Conservation (phyloP, 2,113 vertebrate genomes). For the Lepisosteus osseus region DNA sequence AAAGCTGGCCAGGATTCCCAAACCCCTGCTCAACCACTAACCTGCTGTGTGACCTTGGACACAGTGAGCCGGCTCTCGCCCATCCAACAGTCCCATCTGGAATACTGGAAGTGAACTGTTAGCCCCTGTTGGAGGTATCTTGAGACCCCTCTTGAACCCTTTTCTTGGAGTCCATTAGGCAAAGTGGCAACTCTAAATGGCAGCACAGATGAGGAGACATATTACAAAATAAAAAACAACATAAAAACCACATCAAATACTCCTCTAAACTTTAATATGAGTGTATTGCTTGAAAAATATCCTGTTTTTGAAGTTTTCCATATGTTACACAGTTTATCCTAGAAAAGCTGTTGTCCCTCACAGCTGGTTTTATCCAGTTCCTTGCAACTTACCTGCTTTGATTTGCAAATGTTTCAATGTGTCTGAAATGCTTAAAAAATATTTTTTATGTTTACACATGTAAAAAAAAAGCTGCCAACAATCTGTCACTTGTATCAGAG, state of each 20-base stretch:
- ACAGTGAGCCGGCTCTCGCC: neutral
- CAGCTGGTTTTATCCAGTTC: too few relatives aligned
- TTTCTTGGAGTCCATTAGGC: too few relatives aligned
- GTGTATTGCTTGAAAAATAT: too few relatives aligned
- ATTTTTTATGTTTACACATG: neutral
- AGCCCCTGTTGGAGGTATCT: neutral
- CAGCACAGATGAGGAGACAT: too few relatives aligned
- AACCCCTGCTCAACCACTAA: neutral
- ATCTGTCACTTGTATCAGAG: neutral
- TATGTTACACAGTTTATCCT: too few relatives aligned
- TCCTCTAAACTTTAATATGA: too few relatives aligned
- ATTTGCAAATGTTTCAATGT: slow-evolving; percentile 4
- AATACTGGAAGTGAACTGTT: neutral
- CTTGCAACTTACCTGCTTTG: neutral
- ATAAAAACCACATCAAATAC: too few relatives aligned
- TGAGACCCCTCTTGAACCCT: too few relatives aligned
- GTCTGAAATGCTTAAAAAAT: neutral
- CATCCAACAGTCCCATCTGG: neutral
- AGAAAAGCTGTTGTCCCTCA: too few relatives aligned
- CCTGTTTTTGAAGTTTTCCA: too few relatives aligned
- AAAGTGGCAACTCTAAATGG: too few relatives aligned
- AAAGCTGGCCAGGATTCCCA: neutral
- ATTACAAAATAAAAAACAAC: too few relatives aligned
- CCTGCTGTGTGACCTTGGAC: neutral
- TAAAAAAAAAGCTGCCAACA: slow-evolving; percentile 4